These are phyloP conservation scores for Cremastobaeus sp. DNA, from an alignment of 2,888 invertebrate species.

Conservation along the genomic window DNA sequence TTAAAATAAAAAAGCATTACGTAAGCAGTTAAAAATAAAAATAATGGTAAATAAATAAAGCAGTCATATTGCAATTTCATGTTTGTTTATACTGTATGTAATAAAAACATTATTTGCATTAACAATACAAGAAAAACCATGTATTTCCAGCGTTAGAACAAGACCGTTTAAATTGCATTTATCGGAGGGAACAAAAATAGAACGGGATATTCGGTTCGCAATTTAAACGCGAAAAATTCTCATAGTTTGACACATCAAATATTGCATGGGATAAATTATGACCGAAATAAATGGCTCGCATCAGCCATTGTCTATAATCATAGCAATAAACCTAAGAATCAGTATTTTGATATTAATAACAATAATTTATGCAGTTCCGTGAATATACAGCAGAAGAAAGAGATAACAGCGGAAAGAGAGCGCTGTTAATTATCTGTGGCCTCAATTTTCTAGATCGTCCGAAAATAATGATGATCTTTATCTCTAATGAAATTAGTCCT, in stretches of 20 bases:
- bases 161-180: no score
- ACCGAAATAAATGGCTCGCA: conserved; percentile 4
- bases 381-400: conserved; percentile 40
- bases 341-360: conserved; percentile 53
- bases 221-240: no score
- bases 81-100: no score
- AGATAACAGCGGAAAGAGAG: conserved; percentile 53
- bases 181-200: no score
- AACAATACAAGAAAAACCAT: no score
- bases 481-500: conserved; percentile 78
- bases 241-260: conserved; percentile 12
- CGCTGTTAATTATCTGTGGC: conserved; percentile 54
- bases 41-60: no score
- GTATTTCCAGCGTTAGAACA: no score
- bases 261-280: conserved; percentile 25
- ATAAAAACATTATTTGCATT: no score
- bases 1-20: no score
- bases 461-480: conserved; percentile 77
- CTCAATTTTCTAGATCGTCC: conserved; percentile 70
- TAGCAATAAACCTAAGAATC: conserved; percentile 29
- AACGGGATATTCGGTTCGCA: no score
- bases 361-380: conserved; percentile 53
- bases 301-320: conserved; percentile 45
- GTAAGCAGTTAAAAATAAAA: no score
- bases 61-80: no score